Percentiles rank a stretch among this genome's conserved stretches.
Evolutionary conservation across 1,140 invertebrate genomes (phyloP).

Genomic region (Gonatopus flavifemur): DNA sequence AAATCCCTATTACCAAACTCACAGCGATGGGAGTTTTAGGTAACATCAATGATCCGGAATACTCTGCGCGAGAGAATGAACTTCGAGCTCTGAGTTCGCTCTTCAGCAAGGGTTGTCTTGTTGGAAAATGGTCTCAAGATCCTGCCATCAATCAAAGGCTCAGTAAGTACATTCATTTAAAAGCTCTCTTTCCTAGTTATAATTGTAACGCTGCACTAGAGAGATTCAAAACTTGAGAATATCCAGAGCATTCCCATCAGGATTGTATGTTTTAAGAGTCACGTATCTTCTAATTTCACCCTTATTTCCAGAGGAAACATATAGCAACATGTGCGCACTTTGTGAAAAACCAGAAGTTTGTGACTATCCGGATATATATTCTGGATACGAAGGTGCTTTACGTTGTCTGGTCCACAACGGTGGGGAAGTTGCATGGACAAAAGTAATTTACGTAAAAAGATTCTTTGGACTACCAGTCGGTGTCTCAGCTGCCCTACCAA

Average conservation of each 20-base stretch:
- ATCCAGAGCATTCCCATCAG: too few relatives aligned
- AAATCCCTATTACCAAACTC: constrained; percentile 73
- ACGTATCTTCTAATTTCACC: constrained; percentile 12
- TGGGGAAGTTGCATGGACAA: constrained; percentile 83
- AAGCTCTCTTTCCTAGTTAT: not conserved
- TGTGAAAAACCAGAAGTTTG: constrained; percentile 74
- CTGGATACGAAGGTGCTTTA: constrained; percentile 82
- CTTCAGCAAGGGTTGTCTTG: constrained; percentile 76
- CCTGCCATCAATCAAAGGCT: constrained; percentile 66
- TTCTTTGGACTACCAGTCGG: constrained; percentile 72
- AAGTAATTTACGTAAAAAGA: constrained; percentile 75
- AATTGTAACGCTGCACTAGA: too few relatives aligned
- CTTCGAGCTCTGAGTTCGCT: constrained; percentile 70
- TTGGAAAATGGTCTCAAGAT: constrained; percentile 78
- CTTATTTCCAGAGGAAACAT: constrained; percentile 64
- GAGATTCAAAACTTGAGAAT: too few relatives aligned
- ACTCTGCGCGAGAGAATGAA: constrained; percentile 76
- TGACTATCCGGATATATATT: constrained; percentile 79
- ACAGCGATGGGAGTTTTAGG: constrained; percentile 69
- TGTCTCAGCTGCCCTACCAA: constrained; percentile 52
- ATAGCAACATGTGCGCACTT: constrained; percentile 71
- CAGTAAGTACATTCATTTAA: constrained; percentile 66
- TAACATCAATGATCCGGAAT: constrained; percentile 65
- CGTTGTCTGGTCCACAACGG: constrained; percentile 76
- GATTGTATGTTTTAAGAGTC: not conserved